Evolutionary conservation across 1,140 invertebrate species (phyloP).

Genomic region (Aleiodes sp.): DNA sequence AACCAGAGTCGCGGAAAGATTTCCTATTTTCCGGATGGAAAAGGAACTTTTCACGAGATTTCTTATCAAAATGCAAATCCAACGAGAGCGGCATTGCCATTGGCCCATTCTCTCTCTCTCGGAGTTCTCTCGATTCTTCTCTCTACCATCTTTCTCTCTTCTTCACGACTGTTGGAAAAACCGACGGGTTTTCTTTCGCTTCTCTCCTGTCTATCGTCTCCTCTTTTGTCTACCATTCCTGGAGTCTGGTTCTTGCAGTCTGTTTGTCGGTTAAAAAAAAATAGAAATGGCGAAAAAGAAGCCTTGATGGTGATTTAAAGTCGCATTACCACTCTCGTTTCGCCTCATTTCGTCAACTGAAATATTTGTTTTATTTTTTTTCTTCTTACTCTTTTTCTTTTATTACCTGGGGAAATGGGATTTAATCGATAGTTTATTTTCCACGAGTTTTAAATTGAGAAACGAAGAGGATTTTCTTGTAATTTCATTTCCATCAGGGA

Average conservation of each 20-base stretch:
- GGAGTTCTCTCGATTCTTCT: conserved; percentile 32
- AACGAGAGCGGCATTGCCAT: conserved; percentile 48
- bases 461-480: too few relatives aligned
- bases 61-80: conserved; percentile 68
- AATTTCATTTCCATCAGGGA: too few relatives aligned
- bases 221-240: conserved; percentile 28
- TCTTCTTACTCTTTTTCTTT: neutral
- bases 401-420: too few relatives aligned
- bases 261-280: neutral
- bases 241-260: conserved; percentile 4
- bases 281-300: neutral
- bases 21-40: conserved; percentile 41
- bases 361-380: neutral
- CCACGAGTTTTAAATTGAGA: conserved; percentile 18
- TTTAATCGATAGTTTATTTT: conserved; percentile 22
- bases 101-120: neutral
- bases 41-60: conserved; percentile 61
- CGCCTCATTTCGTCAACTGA: conserved; percentile 2
- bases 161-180: conserved; percentile 38
- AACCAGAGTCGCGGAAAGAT: conserved; percentile 42
- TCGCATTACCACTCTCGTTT: conserved; percentile 23
- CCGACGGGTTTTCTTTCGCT: conserved; percentile 24
- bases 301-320: conserved; percentile 25
- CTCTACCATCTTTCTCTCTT: too few relatives aligned
- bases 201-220: conserved; percentile 40